phyloP scores from a whole-genome alignment of 2,888 invertebrate species.

The Vanessa cardui region DNA sequence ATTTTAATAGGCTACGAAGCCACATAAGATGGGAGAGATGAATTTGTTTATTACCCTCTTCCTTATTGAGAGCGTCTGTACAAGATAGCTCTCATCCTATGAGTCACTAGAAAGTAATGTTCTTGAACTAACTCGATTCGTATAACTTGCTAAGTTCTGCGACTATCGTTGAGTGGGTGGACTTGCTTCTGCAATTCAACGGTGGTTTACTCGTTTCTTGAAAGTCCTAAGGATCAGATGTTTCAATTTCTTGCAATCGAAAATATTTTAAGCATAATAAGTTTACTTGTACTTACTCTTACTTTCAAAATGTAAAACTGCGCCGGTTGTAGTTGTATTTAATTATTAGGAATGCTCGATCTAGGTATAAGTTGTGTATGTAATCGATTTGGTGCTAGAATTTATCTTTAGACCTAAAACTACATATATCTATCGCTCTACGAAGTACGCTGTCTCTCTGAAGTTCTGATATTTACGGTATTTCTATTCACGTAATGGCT shows the following conservation, averaged over 20 bases:
- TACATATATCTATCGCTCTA: neutral
- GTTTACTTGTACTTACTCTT: no score
- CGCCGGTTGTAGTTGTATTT: no score
- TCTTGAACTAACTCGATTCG: conserved; percentile 74
- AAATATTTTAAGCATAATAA: no score
- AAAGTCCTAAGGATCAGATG: neutral
- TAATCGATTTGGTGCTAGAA: neutral
- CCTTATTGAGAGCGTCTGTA: conserved; percentile 82
- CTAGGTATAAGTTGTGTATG: neutral
- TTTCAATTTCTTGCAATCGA: neutral
- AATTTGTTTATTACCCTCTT: conserved; percentile 83
- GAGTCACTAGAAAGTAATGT: conserved; percentile 82
- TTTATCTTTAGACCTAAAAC: neutral
- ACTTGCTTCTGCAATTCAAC: conserved; percentile 44
- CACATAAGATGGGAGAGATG: conserved; percentile 81
- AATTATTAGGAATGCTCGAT: neutral
- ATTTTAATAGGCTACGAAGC: conserved; percentile 77
- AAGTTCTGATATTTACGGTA: neutral
- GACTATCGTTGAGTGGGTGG: conserved; percentile 59
- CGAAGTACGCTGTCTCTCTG: no score
- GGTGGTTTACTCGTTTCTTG: conserved; percentile 20
- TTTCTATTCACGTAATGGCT: neutral
- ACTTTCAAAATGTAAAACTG: no score
- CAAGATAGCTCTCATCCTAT: conserved; percentile 82
- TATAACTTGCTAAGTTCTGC: conserved; percentile 61